Conservation (phyloP, 2,888 invertebrate species). For the Scaptomyza flava region DNA sequence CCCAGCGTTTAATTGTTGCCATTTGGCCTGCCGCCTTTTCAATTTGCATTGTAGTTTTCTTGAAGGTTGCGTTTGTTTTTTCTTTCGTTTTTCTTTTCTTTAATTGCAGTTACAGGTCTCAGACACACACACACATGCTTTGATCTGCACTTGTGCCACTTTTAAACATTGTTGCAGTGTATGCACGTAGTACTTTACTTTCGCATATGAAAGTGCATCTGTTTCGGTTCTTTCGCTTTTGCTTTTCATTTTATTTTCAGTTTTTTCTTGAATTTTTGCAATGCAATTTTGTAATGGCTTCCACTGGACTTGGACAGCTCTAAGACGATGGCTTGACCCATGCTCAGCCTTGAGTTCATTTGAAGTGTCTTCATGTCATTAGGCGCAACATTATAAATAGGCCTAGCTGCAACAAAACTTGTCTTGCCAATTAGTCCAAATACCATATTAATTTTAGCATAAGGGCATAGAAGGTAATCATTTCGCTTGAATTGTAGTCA, state of each 20-base stretch:
- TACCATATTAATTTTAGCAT: background rate
- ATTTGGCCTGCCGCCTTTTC: constrained; percentile 50
- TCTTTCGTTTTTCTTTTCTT: constrained; percentile 5
- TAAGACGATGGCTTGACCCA: constrained; percentile 13
- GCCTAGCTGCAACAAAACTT: constrained; percentile 3
- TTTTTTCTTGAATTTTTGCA: background rate
- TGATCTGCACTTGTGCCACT: constrained; percentile 56
- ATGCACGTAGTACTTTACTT: constrained; percentile 34
- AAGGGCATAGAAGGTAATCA: background rate
- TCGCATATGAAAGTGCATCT: constrained; percentile 66
- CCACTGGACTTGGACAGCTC: constrained; percentile 24
- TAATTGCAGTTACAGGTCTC: constrained; percentile 23
- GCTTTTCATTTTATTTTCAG: constrained; percentile 6
- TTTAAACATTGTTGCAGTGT: constrained; percentile 19
- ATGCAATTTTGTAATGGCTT: constrained; percentile 47
- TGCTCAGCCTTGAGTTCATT: constrained; percentile 40
- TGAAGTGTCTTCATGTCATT: constrained; percentile 12
- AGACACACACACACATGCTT: constrained; percentile 6
- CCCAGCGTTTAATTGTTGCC: constrained; percentile 48
- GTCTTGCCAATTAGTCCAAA: background rate
- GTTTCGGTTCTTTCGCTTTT: constrained; percentile 33
- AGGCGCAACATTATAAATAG: constrained; percentile 17
- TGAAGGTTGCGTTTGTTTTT: constrained; percentile 45
- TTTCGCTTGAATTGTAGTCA: background rate
- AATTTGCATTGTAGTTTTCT: constrained; percentile 45